Base-by-base conservation (phyloP, 2,888 invertebrate genomes). In the Hypercompe scribonia region DNA sequence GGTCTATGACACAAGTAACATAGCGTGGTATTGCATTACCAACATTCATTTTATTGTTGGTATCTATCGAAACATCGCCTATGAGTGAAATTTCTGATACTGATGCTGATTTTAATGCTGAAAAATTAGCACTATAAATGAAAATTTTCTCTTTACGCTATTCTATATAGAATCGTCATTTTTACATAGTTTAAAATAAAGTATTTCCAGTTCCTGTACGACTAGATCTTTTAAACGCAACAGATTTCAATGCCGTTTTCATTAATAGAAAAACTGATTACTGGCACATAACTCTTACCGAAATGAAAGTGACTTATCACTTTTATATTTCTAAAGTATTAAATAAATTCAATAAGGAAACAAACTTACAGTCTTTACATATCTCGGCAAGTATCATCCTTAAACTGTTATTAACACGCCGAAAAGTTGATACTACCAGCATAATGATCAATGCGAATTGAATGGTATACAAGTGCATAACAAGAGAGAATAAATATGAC, bases 391-490 rank as follows among this genome's bases (percentile, higher is more conserved):
- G 36, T 21, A 68, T 11, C 18, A 36, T 39, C 61, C 31, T 36
- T 24, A 68, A 61, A 5, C 13, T 28, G 10, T 39, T 39, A 39
- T 68, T 68, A 39, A 68, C 39, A 21, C 68, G 68, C 28, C 42
- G 13, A 39, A 36, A 61, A 39, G 58, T 61, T 39, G 68, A 36
- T 24, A 61, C 58, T 5, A 68, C 18, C 21, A 21, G 28, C 68
- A 61, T 68, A 5, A 18, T n/a, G 10, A 68, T 34, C n/a, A 68
- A 11, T 24, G 39, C 58, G 39, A 68, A 68, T 21, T 68, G 31
- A 31, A 68, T 61, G 4, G 68, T 39, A 13, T 58, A 68, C 13
- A 68, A 39, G 28, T 68, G 68, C 39, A 61, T 15, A 18, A 61
- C 7, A 61, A 61, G 58, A 31, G 4, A 1, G 31, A 31, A 61